Evolutionary conservation across 2,888 invertebrate genomes (phyloP).

Genomic region (Acleris literana): DNA sequence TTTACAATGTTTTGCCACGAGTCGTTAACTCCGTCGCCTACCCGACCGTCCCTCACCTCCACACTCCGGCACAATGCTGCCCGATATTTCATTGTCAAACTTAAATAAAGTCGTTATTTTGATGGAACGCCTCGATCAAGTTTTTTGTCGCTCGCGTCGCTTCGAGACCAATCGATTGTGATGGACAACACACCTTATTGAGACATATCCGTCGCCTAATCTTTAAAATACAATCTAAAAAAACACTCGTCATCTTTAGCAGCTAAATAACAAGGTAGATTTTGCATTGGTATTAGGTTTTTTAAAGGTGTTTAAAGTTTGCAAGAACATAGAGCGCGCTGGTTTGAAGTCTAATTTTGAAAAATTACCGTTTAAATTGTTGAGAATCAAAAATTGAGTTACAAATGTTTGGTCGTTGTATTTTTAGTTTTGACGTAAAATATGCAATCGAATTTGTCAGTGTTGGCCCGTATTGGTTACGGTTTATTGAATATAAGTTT

Average conservation of each 20-base stretch:
- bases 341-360: conserved; percentile 37
- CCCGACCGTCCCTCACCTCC: conserved; percentile 20
- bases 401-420: conserved; percentile 55
- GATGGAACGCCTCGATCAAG: conserved; percentile 69
- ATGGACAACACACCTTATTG: conserved; percentile 68
- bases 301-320: not conserved
- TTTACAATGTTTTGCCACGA: not conserved
- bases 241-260: not conserved
- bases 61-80: conserved; percentile 62
- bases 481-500: conserved; percentile 15
- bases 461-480: conserved; percentile 29
- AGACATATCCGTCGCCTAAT: conserved; percentile 46
- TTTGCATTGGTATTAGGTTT: conserved; percentile 13
- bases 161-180: conserved; percentile 76
- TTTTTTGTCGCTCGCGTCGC: conserved; percentile 57
- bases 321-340: conserved; percentile 23
- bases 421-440: conserved; percentile 54
- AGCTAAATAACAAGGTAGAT: not conserved
- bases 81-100: conserved; percentile 81
- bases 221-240: conserved; percentile 1
- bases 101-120: conserved; percentile 84
- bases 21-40: conserved; percentile 10
- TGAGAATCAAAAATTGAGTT: conserved; percentile 52
- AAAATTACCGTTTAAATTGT: conserved; percentile 69
- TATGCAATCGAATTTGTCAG: conserved; percentile 51